Evolutionary conservation across 2,113 vertebrate genomes (phyloP).

Genomic region (Uropsilus gracilis): DNA sequence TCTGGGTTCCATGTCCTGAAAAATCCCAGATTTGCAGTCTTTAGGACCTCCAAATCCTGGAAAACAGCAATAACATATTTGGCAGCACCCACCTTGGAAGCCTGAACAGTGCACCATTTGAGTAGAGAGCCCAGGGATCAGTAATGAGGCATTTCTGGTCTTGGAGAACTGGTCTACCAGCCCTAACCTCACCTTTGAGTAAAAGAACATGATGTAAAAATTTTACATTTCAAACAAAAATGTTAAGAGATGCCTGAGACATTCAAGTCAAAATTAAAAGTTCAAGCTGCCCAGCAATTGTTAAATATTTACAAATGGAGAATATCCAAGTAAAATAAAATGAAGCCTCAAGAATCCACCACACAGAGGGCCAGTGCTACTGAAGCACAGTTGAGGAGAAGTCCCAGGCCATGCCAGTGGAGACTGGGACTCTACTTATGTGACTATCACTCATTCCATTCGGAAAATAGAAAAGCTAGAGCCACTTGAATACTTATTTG

Average conservation of each 20-base stretch:
- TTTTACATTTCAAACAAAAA: not conserved
- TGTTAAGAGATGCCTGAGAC: not conserved
- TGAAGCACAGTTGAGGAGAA: not conserved
- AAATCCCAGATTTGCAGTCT: not conserved
- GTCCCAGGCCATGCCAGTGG: not conserved
- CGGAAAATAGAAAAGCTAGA: not conserved
- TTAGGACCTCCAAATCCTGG: not conserved
- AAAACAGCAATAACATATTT: not conserved
- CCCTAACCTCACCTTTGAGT: not conserved
- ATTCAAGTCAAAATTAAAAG: conserved; percentile 38
- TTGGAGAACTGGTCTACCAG: not conserved
- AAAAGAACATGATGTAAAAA: not conserved
- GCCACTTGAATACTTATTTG: not conserved
- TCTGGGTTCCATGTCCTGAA: not conserved
- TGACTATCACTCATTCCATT: not conserved
- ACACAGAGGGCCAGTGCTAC: not conserved
- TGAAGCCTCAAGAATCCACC: not conserved
- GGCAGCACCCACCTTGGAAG: not conserved
- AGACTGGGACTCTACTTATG: not conserved
- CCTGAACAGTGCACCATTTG: not conserved
- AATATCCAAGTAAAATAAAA: not conserved
- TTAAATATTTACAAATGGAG: not conserved
- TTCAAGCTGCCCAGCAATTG: not conserved
- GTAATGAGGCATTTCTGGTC: not conserved
- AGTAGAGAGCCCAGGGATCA: not conserved